A percentile compares a stretch with the other conserved stretches of the same genome.
phyloP scores from a whole-genome alignment of 2,113 vertebrate genomes.

The Rhinolophus ferrumequinum region DNA sequence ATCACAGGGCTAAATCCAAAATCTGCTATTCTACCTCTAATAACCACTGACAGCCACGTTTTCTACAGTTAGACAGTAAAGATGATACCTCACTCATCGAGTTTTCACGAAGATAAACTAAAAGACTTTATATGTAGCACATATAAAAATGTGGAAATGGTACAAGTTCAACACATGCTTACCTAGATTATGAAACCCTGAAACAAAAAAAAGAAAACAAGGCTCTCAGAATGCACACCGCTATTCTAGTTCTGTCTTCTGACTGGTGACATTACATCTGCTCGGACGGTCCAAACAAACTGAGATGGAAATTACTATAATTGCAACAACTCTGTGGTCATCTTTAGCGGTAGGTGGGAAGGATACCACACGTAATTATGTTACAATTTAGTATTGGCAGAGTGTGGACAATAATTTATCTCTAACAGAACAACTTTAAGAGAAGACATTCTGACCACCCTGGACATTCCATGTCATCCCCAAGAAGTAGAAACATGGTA shows the following conservation, averaged over 20 bases:
- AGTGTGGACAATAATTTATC: not conserved
- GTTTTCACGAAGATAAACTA: not conserved
- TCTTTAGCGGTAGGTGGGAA: not conserved
- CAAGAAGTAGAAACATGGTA: not conserved
- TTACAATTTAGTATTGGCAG: not conserved
- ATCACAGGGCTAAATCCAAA: not conserved
- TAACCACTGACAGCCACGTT: not conserved
- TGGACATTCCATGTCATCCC: not conserved
- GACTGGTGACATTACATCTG: not conserved
- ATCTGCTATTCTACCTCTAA: not conserved
- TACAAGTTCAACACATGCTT: not conserved
- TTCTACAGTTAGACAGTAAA: not conserved
- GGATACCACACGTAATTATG: not conserved
- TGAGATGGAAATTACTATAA: not conserved
- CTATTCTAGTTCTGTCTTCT: not conserved
- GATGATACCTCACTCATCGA: not conserved
- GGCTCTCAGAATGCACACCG: not conserved
- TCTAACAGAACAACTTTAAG: not conserved
- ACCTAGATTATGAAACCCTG: not conserved
- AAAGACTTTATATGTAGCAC: not conserved
- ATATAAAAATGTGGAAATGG: not conserved
- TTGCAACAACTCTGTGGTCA: not conserved
- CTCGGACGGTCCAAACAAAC: not conserved
- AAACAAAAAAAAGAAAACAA: conserved; percentile 11
- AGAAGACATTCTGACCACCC: not conserved